Evolutionary conservation across 2,888 invertebrate genomes (phyloP), one percentile per base, ranked within the genome.

Genomic region (Himalopsyche tibetana): DNA sequence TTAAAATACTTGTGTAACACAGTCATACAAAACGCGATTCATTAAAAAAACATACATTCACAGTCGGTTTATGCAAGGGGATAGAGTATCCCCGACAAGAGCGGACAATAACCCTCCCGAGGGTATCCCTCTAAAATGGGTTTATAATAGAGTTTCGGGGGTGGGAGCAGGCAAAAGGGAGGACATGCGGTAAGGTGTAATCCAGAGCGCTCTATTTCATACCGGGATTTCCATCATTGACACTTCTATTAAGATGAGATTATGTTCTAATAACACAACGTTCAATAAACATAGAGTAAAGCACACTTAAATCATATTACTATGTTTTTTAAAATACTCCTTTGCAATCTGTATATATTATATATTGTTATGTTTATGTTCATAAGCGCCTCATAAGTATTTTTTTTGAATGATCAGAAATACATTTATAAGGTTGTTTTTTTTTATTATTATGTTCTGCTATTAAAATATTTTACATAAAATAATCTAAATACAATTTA

Each of bases 121-220:
- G 63, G 63, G 63, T 63, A 19, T 63, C 63, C 63, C 63, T 63
- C 63, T 63, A 19, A 63, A 63, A 63, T 63, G 63, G 63, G 63
- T 63, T 19, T 63, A 63, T 63, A 63, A 63, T 63, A 63, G 63
- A 63, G 63, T 63, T 63, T 63, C 63, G 63, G 63, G 63, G 63
- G 63, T 63, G 63, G 15, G 63, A 9, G 28, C 63, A 1, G 63
- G 63, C 19, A 19, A 63, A 63, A 63, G 63, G 63, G 63, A 28
- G 28, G 28, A 9, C 9, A 28, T 63, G 28, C 28, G 63, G 63
- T 28, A 63, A 63, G 63, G 63, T 63, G 63, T 63, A 63, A 63
- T 63, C 63, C 63, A 5, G 63, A 8, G 4, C 19, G 63, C 63
- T 63, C 63, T 63, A 63, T 63, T 63, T 63, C 63, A 63, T 63